These are phyloP conservation scores for Antitype chi DNA, from an alignment of 2,888 invertebrate genomes.

Conservation along the genomic window DNA sequence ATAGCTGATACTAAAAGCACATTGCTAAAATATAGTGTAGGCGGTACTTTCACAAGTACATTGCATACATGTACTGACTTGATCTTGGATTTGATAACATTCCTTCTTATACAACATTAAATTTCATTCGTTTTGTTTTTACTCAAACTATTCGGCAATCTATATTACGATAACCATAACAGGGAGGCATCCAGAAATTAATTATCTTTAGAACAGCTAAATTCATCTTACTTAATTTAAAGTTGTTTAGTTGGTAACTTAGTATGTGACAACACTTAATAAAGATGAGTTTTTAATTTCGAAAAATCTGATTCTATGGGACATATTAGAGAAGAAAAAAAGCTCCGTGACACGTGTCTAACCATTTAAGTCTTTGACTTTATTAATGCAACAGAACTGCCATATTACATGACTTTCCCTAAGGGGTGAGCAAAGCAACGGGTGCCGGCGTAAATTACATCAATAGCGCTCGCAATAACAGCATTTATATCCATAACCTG, in stretches of 20 bases:
- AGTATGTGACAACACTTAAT: no score
- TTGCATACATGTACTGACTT: slow-evolving; percentile 43
- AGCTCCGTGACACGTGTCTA: background rate
- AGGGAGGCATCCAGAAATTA: background rate
- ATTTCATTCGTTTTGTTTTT: slow-evolving; percentile 6
- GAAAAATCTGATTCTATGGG: no score
- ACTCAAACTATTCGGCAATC: slow-evolving; percentile 8
- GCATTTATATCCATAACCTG: slow-evolving; percentile 50
- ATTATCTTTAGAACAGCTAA: background rate
- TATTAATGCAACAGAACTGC: background rate
- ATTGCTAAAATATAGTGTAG: slow-evolving; percentile 43
- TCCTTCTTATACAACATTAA: slow-evolving; percentile 28
- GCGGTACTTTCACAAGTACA: slow-evolving; percentile 60
- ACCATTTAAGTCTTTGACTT: background rate
- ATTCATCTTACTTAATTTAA: background rate
- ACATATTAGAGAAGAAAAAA: background rate
- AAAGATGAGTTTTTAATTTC: background rate
- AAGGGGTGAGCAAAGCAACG: slow-evolving; percentile 32
- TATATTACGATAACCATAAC: background rate
- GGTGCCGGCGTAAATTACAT: slow-evolving; percentile 30
- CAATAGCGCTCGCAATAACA: slow-evolving; percentile 39
- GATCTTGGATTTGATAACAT: slow-evolving; percentile 53
- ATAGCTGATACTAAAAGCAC: slow-evolving; percentile 22
- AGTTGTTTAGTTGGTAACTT: background rate
- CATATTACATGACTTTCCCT: slow-evolving; percentile 14